Evolutionary conservation across 2,113 vertebrate species (phyloP).

Genomic region (Urocitellus parryii): DNA sequence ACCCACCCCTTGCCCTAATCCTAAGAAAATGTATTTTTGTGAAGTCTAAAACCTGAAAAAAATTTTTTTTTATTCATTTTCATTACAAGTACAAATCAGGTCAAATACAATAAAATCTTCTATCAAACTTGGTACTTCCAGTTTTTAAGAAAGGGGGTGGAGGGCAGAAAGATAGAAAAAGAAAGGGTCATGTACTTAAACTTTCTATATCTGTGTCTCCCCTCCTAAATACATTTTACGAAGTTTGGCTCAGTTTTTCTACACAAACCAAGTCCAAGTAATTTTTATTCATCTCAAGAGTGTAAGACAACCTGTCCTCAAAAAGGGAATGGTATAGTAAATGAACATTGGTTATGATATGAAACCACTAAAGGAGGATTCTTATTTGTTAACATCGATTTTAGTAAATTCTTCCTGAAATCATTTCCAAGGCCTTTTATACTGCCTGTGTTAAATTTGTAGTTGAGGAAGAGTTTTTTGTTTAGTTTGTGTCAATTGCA

Average conservation of each 20-base stretch:
- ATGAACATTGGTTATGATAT: not conserved
- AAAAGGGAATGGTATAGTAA: not conserved
- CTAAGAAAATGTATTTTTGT: not conserved
- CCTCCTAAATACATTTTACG: not conserved
- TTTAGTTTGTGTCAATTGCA: not conserved
- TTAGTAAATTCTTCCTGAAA: not conserved
- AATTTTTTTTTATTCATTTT: not conserved
- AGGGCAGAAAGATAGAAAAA: not conserved
- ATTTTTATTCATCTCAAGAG: not conserved
- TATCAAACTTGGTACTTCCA: not conserved
- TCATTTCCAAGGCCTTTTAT: not conserved
- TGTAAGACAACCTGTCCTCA: not conserved
- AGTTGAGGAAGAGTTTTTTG: not conserved
- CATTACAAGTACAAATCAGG: not conserved
- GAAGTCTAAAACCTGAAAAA: not conserved
- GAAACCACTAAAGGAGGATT: not conserved
- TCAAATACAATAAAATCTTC: not conserved
- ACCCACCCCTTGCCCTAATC: not conserved
- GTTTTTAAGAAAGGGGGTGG: not conserved
- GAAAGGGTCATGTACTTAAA: not conserved
- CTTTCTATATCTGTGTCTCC: not conserved
- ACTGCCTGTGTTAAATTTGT: not conserved
- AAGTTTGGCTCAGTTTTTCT: not conserved
- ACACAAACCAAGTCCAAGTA: not conserved
- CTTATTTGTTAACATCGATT: not conserved